phyloP scores from a whole-genome alignment of 2,797 vertebrate species.

The Stomatorhinus walkeri region DNA sequence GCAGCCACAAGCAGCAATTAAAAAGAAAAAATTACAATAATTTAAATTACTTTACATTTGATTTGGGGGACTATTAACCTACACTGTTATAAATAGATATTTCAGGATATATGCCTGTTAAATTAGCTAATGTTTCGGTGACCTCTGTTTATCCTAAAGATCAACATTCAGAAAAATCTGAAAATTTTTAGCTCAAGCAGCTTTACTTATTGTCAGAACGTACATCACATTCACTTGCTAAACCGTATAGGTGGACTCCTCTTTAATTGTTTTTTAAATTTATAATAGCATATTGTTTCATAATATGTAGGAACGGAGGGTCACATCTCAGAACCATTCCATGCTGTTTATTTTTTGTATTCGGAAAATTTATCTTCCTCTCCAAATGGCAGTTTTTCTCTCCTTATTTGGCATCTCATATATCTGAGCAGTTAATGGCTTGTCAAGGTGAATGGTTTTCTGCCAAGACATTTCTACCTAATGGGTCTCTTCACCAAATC shows the following conservation, averaged over 20 bases:
- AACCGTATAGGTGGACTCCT: background rate
- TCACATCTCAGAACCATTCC: background rate
- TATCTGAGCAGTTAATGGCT: slow-evolving; percentile 3
- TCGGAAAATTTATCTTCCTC: background rate
- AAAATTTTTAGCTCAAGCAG: background rate
- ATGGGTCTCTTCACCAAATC: background rate
- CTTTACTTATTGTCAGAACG: background rate
- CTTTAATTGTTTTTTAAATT: background rate
- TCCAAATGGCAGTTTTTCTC: background rate
- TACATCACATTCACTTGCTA: background rate
- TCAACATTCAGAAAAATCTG: background rate
- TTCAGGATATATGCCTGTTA: background rate
- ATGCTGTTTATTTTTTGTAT: background rate
- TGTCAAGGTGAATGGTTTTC: slow-evolving; percentile 1
- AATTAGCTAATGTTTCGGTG: background rate
- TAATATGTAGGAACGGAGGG: background rate
- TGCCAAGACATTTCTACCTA: background rate
- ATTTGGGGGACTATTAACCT: background rate
- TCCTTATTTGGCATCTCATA: background rate
- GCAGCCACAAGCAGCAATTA: background rate
- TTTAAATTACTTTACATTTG: background rate
- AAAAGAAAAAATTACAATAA: background rate
- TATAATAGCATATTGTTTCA: background rate
- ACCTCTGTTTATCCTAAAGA: background rate
- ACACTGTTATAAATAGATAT: background rate